Evolutionary conservation across 2,797 vertebrate species (phyloP).

Genomic region (Psittacula echo): DNA sequence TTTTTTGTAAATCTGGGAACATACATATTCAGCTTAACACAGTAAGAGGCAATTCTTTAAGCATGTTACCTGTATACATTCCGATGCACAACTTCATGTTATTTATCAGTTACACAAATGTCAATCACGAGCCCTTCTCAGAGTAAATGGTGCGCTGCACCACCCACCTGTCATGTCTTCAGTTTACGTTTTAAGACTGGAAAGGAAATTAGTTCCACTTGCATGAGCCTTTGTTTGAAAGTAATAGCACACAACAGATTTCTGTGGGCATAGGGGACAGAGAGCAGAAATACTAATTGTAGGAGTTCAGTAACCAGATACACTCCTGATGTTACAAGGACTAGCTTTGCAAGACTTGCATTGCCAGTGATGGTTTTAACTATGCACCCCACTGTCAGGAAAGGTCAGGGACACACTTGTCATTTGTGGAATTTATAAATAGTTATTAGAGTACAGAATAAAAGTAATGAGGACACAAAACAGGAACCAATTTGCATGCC

Average conservation of each 20-base stretch:
- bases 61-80: not conserved
- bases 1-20: not conserved
- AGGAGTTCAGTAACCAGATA: not conserved
- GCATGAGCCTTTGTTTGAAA: constrained; percentile 24
- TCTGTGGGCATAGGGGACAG: not conserved
- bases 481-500: not conserved
- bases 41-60: not conserved
- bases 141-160: not conserved
- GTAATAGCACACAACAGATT: not conserved
- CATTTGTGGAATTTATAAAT: not conserved
- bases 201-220: constrained; percentile 8
- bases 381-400: not conserved
- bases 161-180: not conserved
- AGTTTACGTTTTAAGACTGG: not conserved
- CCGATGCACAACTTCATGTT: fast-evolving
- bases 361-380: not conserved
- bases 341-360: not conserved
- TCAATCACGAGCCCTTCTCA: not conserved
- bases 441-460: constrained; percentile 11
- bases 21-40: not conserved
- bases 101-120: not conserved
- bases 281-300: not conserved
- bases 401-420: not conserved
- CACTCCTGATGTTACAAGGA: not conserved
- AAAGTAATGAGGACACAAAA: not conserved